Conservation (phyloP, 2,888 invertebrate genomes). For the Esperia sulphurella region DNA sequence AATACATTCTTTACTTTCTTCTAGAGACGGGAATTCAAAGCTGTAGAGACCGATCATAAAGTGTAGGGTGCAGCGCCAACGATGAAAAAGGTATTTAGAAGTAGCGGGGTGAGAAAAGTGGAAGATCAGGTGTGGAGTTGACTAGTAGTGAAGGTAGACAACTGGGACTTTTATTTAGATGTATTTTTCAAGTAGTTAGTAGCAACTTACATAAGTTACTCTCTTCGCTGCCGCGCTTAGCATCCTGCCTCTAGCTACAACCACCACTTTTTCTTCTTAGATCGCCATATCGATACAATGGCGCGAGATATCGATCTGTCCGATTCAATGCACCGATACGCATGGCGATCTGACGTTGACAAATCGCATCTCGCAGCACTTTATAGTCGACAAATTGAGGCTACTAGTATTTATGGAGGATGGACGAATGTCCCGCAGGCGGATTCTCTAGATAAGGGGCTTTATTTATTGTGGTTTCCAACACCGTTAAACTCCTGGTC, state of each 20-base stretch:
- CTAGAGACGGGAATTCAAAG: no score
- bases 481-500: neutral
- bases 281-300: slow-evolving; percentile 42
- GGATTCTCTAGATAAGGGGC: slow-evolving; percentile 37
- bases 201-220: no score
- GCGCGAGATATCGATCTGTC: slow-evolving; percentile 58
- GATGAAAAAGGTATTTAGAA: no score
- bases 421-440: slow-evolving; percentile 23
- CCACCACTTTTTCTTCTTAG: neutral
- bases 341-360: slow-evolving; percentile 63
- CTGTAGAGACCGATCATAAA: no score
- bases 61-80: no score
- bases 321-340: slow-evolving; percentile 61
- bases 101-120: no score
- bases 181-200: no score
- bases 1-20: no score
- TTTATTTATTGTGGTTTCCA: slow-evolving; percentile 14
- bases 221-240: neutral
- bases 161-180: no score
- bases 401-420: slow-evolving; percentile 53
- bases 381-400: slow-evolving; percentile 69
- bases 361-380: slow-evolving; percentile 60
- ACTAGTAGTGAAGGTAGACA: no score
- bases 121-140: no score
- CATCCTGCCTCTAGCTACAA: neutral